These are phyloP conservation scores for Sminthurinus signatus DNA, from an alignment of 1,140 invertebrate genomes.

Conservation along the genomic window DNA sequence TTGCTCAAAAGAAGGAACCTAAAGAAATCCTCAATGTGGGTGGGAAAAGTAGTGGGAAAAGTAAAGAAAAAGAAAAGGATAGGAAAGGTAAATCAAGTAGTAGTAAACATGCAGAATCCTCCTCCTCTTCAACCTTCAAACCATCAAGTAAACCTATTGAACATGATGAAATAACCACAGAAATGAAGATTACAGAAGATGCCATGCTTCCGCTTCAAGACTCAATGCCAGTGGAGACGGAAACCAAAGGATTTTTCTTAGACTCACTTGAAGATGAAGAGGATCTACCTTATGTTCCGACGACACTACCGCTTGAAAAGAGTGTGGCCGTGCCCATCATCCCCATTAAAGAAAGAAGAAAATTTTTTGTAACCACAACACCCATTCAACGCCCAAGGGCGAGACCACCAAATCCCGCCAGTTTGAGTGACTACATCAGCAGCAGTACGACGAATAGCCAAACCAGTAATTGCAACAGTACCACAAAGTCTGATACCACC, in stretches of 20 bases:
- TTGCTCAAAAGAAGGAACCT: too few relatives aligned
- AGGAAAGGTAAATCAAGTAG: too few relatives aligned
- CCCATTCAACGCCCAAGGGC: conserved; percentile 74
- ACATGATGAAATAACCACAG: conserved; percentile 29
- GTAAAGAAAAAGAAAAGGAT: too few relatives aligned
- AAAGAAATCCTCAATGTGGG: too few relatives aligned
- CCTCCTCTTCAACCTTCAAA: too few relatives aligned
- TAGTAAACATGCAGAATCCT: too few relatives aligned
- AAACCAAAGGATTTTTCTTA: conserved; percentile 61
- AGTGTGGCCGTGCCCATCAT: conserved; percentile 71
- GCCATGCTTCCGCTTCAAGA: conserved; percentile 22
- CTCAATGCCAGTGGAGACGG: conserved; percentile 30
- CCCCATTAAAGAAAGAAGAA: conserved; percentile 66
- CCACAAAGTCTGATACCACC: conserved; percentile 45
- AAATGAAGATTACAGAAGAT: conserved; percentile 27
- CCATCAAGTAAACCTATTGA: too few relatives aligned
- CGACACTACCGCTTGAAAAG: conserved; percentile 69
- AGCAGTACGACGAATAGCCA: conserved; percentile 44
- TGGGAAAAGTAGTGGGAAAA: too few relatives aligned
- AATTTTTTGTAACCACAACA: conserved; percentile 52
- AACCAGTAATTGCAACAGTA: conserved; percentile 21
- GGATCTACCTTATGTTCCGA: conserved; percentile 77
- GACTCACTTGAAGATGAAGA: conserved; percentile 73
- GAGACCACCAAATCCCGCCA: conserved; percentile 65
- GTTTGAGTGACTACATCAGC: conserved; percentile 64